Base-by-base conservation (phyloP, 2,113 vertebrate species). In the Scomber colias region DNA sequence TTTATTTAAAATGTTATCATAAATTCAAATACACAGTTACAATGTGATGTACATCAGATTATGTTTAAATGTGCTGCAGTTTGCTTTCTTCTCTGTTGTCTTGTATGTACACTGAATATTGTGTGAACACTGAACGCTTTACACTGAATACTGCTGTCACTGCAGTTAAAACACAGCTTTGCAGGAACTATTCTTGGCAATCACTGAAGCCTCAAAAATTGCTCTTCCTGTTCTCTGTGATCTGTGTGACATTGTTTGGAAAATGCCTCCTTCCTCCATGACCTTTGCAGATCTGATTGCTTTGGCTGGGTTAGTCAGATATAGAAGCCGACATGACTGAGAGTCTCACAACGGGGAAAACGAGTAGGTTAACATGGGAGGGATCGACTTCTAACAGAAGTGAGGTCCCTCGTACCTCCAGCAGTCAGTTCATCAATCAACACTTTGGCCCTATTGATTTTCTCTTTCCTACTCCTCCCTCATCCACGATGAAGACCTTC, bases 391-490 rank as follows among this genome's bases (percentile, higher is more conserved):
- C 12, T 51, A 19, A 48, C 31, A 21, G 8, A 59, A 46, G 15
- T 40, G 11, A 64, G 16, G 0, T 3, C 24, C 15, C 2, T 48
- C 2, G 2, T 44, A 27, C 17, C 57, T 60, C 66, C 19, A 19
- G 17, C 50, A 48, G 69, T 40, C 53, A 31, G n/a, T 75, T 54
- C 49, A 61, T 84, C 46, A 60, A 31, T 77, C 61, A 70, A 8
- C 30, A 45, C 9, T 54, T 76, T 45, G 63, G 57, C 17, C 2
- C 11, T n/a, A 76, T 84, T 83, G 70, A 81, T 88, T 82, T 71
- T 77, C 49, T 59, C 15, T 19, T 35, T 44, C 15, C 27, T 13
- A 0, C 56, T 50, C 24, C 9, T 40, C 56, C 60, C 40, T 45
- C 24, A n/a, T 19, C 5, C 4, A 11, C 2, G n/a, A 59, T 53